Evolutionary conservation across 1,140 invertebrate species (phyloP).

Genomic region (Ostrea edulis): DNA sequence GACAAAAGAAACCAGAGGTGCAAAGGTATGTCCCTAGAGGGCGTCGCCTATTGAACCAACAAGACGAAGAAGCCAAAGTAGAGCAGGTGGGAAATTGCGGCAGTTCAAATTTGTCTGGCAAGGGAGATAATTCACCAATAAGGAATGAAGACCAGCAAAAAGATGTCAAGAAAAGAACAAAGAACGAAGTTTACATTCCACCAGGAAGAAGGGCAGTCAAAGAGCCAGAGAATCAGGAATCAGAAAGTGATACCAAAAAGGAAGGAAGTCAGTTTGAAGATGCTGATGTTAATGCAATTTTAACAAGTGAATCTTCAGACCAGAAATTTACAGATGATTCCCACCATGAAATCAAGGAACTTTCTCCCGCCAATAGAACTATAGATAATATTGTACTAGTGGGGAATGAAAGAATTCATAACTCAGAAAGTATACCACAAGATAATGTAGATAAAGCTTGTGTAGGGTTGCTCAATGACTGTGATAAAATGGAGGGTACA

Average conservation of each 20-base stretch:
- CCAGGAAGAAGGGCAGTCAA: conserved; percentile 14
- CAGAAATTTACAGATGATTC: not conserved
- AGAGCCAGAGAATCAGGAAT: not conserved
- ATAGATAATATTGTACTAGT: not conserved
- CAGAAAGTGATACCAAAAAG: not conserved
- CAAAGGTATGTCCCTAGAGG: conserved; percentile 89
- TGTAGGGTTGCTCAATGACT: not conserved
- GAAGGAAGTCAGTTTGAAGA: not conserved
- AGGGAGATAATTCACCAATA: not conserved
- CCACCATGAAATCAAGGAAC: not conserved
- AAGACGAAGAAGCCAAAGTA: conserved; percentile 17
- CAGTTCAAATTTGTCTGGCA: not conserved
- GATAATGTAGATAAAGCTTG: not conserved
- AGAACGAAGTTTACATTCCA: conserved; percentile 19
- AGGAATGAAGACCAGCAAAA: not conserved
- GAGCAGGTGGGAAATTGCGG: not conserved
- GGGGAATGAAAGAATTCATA: not conserved
- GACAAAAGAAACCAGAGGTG: conserved; percentile 84
- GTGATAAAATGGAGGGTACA: not conserved
- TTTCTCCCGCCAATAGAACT: not conserved
- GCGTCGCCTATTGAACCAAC: conserved; percentile 79
- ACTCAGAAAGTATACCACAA: not conserved
- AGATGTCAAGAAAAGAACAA: not conserved
- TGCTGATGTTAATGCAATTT: not conserved
- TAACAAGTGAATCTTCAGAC: not conserved